These are phyloP conservation scores for Dreissena polymorpha DNA, from an alignment of 1,140 invertebrate species.

Conservation along the genomic window DNA sequence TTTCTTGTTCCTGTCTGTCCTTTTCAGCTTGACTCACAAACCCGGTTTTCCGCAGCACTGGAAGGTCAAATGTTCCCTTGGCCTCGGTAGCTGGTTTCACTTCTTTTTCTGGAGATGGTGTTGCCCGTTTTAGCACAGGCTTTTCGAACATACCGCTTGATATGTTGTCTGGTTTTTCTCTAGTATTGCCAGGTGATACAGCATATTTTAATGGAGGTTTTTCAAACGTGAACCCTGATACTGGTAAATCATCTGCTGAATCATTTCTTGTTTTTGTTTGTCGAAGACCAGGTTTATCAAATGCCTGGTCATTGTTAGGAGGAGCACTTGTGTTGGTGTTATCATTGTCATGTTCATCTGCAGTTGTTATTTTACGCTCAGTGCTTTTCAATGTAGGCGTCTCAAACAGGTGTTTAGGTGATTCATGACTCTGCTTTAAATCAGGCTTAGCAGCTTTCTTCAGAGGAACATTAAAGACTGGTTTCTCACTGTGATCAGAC, in stretches of 20 bases:
- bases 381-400: slow-evolving; percentile 34
- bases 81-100: slow-evolving; percentile 19
- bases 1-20: neutral
- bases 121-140: slow-evolving; percentile 42
- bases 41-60: slow-evolving; percentile 34
- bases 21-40: neutral
- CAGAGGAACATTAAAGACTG: slow-evolving; percentile 1
- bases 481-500: neutral
- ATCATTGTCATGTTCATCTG: neutral
- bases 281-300: slow-evolving; percentile 39
- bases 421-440: no score
- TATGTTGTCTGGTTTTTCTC: neutral
- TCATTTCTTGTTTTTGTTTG: no score
- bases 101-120: no score
- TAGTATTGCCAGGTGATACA: neutral
- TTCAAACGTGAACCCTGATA: slow-evolving; percentile 29
- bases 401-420: slow-evolving; percentile 39
- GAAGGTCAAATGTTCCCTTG: slow-evolving; percentile 49
- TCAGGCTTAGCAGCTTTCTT: slow-evolving; percentile 28
- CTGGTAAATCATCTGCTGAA: neutral
- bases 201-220: slow-evolving; percentile 35
- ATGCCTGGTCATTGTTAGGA: neutral
- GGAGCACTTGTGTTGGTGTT: neutral
- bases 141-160: slow-evolving; percentile 33
- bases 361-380: neutral